These are phyloP conservation scores for Crepidodera aurea DNA, from an alignment of 2,888 invertebrate species.

Conservation along the genomic window DNA sequence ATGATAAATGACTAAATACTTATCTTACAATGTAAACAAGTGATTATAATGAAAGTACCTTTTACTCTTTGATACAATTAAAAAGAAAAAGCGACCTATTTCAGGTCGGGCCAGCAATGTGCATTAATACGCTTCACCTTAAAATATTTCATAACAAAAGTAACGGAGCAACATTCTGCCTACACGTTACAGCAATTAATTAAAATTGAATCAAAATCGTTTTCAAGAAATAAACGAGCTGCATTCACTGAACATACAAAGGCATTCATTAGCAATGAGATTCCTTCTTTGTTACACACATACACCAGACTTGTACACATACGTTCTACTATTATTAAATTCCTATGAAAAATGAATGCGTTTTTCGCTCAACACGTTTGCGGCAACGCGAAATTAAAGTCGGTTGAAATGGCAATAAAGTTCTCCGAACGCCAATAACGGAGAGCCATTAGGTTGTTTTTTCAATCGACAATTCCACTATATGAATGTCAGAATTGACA, in stretches of 20 bases:
- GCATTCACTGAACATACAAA: conserved; percentile 25
- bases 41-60: background rate
- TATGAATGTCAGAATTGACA: too few relatives aligned
- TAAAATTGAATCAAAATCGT: conserved; percentile 33
- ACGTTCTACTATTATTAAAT: conserved; percentile 19
- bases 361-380: conserved; percentile 2
- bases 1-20: too few relatives aligned
- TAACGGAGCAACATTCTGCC: conserved; percentile 28
- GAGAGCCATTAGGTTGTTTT: too few relatives aligned
- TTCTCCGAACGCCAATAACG: too few relatives aligned
- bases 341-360: conserved; percentile 16
- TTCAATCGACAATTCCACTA: too few relatives aligned
- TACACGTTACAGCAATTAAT: conserved; percentile 31
- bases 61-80: background rate
- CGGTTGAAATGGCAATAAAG: background rate
- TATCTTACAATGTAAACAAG: background rate
- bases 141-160: conserved; percentile 19
- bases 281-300: conserved; percentile 27
- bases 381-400: background rate
- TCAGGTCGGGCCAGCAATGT: background rate
- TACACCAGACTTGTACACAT: conserved; percentile 5
- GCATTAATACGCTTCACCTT: conserved; percentile 29
- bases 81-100: background rate
- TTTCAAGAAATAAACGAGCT: conserved; percentile 32
- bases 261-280: conserved; percentile 32